Evolutionary conservation across 2,113 vertebrate genomes (phyloP).

Genomic region (Nettapus auritus): DNA sequence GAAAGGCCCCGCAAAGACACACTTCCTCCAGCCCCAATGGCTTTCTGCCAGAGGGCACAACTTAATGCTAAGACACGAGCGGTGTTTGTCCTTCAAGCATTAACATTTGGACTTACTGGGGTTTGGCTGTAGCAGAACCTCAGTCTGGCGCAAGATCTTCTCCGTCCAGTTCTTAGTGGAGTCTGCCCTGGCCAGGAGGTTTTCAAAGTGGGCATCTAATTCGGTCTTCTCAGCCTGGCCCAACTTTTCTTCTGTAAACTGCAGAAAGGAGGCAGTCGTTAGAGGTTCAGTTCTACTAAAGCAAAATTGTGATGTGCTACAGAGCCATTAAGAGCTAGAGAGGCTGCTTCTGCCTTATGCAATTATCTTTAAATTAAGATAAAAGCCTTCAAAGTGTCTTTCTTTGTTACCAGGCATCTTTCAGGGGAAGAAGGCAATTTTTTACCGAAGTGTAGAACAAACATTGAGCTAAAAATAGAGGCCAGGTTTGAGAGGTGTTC

Average conservation of each 20-base stretch:
- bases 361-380: not conserved
- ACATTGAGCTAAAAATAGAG: not conserved
- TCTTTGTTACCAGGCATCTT: not conserved
- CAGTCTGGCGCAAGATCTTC: constrained; percentile 91
- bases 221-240: constrained; percentile 95
- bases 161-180: constrained; percentile 95
- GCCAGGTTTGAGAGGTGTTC: not conserved
- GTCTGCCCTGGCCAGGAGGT: constrained; percentile 89
- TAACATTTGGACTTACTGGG: constrained; percentile 82
- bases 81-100: not conserved
- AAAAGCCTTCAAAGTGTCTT: not conserved
- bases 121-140: constrained; percentile 93
- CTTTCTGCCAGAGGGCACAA: not conserved
- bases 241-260: constrained; percentile 96
- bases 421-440: not conserved
- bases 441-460: not conserved
- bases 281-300: not conserved
- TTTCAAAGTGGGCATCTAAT: constrained; percentile 92
- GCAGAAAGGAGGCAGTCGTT: not conserved
- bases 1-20: not conserved
- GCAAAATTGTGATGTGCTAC: not conserved
- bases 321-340: not conserved
- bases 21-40: not conserved
- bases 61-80: not conserved
- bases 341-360: not conserved